A percentile compares a stretch with the other conserved stretches of the same genome.
phyloP scores from a whole-genome alignment of 2,797 vertebrate genomes.

The Dicrostonyx torquatus region DNA sequence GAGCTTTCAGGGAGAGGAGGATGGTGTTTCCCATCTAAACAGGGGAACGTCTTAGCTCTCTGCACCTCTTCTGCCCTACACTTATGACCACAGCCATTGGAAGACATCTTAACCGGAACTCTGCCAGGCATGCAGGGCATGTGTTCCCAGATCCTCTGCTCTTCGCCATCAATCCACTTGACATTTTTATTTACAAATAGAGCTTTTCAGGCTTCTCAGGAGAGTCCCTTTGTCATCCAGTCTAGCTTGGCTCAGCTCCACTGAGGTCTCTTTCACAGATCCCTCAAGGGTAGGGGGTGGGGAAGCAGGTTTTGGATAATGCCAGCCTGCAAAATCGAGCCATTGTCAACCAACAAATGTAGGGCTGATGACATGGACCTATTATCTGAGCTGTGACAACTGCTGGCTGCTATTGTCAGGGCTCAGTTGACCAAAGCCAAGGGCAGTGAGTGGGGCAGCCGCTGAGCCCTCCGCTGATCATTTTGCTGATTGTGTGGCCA shows the following conservation, averaged over 20 bases:
- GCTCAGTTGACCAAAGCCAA: conserved; percentile 70
- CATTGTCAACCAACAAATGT: conserved; percentile 37
- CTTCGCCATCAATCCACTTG: background rate
- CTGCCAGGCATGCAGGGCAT: background rate
- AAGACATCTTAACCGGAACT: background rate
- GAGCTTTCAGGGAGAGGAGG: background rate
- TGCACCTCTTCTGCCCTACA: background rate
- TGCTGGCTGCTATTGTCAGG: conserved; percentile 45
- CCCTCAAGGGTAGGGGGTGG: background rate
- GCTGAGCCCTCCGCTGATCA: conserved; percentile 35
- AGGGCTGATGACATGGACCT: conserved; percentile 30
- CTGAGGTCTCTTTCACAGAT: conserved; percentile 46
- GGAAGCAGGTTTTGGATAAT: conserved; percentile 39
- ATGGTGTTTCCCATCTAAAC: background rate
- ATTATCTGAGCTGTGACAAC: conserved; percentile 31
- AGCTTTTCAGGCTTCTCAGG: background rate
- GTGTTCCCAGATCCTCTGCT: background rate
- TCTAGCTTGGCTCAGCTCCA: background rate
- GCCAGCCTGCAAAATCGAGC: conserved; percentile 45
- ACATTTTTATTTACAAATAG: background rate
- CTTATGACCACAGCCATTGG: background rate
- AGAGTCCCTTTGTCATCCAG: background rate
- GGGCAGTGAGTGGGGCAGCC: background rate
- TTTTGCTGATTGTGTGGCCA: conserved; percentile 50
- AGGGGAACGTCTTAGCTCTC: background rate